These are phyloP conservation scores for Geococcyx californianus DNA, from an alignment of 2,113 vertebrate genomes.

Conservation along the genomic window DNA sequence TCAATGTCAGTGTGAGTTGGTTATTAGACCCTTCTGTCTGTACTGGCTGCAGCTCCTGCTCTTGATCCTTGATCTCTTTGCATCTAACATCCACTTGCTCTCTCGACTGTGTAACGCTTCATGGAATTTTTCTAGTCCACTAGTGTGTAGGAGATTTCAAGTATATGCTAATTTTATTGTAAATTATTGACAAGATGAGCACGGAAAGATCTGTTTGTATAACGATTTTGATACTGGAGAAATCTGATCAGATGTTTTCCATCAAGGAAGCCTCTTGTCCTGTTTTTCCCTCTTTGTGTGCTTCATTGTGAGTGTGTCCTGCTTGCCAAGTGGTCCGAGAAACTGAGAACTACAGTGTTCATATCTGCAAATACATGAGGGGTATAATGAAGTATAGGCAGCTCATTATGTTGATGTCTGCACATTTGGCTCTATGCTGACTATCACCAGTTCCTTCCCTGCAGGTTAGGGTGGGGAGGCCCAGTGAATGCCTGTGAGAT, in stretches of 20 bases:
- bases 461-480: not conserved
- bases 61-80: not conserved
- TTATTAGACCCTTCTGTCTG: not conserved
- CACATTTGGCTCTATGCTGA: not conserved
- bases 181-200: constrained; percentile 53
- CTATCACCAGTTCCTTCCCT: not conserved
- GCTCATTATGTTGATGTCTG: not conserved
- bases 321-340: constrained; percentile 18
- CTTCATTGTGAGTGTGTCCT: not conserved
- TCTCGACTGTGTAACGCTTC: not conserved
- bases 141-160: not conserved
- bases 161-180: constrained; percentile 41
- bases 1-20: not conserved
- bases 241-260: constrained; percentile 54
- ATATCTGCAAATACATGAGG: not conserved
- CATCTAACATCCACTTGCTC: not conserved
- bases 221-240: constrained; percentile 29
- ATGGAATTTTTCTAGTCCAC: constrained; percentile 17
- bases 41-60: not conserved
- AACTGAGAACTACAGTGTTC: not conserved
- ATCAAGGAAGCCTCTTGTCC: not conserved
- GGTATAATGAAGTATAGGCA: not conserved
- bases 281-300: not conserved
- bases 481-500: not conserved
- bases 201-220: constrained; percentile 25